Conservation (phyloP, 2,797 vertebrate species). For the Hybognathus amarus region DNA sequence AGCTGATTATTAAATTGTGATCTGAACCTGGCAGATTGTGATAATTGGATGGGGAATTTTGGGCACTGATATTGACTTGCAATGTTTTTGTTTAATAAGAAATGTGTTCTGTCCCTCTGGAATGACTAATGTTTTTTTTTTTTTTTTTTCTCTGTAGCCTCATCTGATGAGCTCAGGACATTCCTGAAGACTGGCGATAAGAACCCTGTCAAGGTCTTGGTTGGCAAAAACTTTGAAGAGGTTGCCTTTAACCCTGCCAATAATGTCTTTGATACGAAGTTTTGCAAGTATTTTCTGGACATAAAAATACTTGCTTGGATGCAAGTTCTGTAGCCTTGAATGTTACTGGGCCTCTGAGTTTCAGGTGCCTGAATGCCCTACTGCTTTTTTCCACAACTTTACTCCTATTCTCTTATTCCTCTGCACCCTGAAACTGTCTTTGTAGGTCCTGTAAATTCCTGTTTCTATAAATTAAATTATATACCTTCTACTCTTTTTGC, state of each 20-base stretch:
- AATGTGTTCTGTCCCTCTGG: not conserved
- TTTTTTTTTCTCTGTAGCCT: constrained; percentile 75
- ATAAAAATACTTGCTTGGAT: not conserved
- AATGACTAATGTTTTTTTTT: not conserved
- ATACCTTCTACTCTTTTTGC: too few relatives aligned
- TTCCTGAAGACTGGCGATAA: constrained; percentile 96
- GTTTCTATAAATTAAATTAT: not conserved
- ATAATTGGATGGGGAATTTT: not conserved
- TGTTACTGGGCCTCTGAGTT: not conserved
- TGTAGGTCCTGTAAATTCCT: not conserved
- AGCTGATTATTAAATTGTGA: not conserved
- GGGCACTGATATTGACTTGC: not conserved
- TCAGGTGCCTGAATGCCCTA: too few relatives aligned
- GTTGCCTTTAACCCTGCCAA: constrained; percentile 87
- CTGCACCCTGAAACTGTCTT: not conserved
- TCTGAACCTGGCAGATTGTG: not conserved
- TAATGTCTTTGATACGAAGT: constrained; percentile 96
- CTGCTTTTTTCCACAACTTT: not conserved
- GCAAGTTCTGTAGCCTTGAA: not conserved
- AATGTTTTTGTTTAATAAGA: not conserved
- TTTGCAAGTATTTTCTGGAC: constrained; percentile 84
- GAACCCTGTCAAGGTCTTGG: constrained; percentile 89
- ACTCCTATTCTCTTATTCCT: not conserved
- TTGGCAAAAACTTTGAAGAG: constrained; percentile 97
- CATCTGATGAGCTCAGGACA: constrained; percentile 98